phyloP scores from a whole-genome alignment of 2,888 invertebrate species.

The Ormyrus pomaceus region DNA sequence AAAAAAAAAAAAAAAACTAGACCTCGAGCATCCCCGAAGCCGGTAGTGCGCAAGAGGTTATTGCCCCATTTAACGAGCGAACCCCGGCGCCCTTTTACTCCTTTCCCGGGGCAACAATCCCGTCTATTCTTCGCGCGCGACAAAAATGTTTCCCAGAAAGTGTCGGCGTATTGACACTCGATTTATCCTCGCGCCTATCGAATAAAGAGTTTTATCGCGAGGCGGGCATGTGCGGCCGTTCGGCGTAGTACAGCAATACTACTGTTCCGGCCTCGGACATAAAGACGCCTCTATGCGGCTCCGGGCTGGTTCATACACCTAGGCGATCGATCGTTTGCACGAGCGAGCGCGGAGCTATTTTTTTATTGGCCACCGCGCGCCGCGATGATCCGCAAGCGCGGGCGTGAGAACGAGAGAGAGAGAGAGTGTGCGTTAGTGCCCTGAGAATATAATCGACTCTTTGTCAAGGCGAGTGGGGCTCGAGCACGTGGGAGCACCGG shows the following conservation, averaged over 20 bases:
- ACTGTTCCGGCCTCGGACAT: constrained; percentile 68
- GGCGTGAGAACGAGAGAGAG: too few relatives aligned
- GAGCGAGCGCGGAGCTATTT: background rate
- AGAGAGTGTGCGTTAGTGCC: too few relatives aligned
- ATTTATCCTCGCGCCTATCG: constrained; percentile 33
- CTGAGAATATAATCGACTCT: constrained; percentile 37
- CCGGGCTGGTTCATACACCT: constrained; percentile 30
- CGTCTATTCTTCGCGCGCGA: constrained; percentile 13
- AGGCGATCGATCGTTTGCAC: constrained; percentile 35
- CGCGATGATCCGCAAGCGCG: constrained; percentile 47
- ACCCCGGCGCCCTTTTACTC: constrained; percentile 1
- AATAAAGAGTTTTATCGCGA: constrained; percentile 65
- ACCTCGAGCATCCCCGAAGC: too few relatives aligned
- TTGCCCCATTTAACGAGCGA: constrained; percentile 31
- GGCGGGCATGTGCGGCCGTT: constrained; percentile 62
- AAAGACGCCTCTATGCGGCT: constrained; percentile 65
- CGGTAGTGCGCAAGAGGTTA: constrained; percentile 13
- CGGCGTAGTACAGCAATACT: constrained; percentile 69
- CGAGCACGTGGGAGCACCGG: constrained; percentile 34
- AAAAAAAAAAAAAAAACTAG: too few relatives aligned
- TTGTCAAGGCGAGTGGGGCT: constrained; percentile 18
- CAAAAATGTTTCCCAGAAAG: constrained; percentile 34
- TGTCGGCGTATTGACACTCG: constrained; percentile 36
- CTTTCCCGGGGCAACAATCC: constrained; percentile 8
- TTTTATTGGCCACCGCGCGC: constrained; percentile 43